A percentile compares a stretch with the other conserved stretches of the same genome.
Evolutionary conservation across 2,113 vertebrate genomes (phyloP).

Genomic region (Peromyscus maniculatus): DNA sequence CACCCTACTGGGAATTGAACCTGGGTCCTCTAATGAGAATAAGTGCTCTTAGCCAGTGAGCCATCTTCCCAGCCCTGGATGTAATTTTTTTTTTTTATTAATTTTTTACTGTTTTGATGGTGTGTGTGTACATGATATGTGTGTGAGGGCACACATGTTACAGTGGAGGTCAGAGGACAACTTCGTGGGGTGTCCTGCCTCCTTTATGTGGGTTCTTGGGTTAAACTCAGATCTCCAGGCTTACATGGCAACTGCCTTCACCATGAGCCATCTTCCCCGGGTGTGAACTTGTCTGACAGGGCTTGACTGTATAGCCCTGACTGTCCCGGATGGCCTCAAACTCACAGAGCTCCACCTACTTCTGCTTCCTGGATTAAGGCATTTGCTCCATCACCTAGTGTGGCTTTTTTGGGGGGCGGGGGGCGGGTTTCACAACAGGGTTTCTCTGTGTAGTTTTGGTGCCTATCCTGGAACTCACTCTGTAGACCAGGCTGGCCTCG

Average conservation of each 20-base stretch:
- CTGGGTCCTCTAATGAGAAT: not conserved
- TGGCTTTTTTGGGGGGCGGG: no score
- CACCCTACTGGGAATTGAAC: not conserved
- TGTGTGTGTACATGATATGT: not conserved
- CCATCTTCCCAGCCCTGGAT: not conserved
- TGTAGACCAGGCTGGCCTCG: no score
- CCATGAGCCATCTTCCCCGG: not conserved
- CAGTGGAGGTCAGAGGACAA: no score
- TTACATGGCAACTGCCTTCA: not conserved
- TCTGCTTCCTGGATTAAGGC: not conserved
- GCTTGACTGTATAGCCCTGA: not conserved
- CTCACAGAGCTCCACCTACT: not conserved
- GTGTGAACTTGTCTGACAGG: not conserved
- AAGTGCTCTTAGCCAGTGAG: not conserved
- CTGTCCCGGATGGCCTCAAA: not conserved
- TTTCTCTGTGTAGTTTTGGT: no score
- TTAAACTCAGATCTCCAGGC: not conserved
- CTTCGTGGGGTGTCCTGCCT: not conserved
- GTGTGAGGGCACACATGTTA: not conserved
- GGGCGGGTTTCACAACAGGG: no score
- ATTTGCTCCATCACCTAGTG: not conserved
- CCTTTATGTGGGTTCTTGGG: not conserved
- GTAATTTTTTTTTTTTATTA: not conserved
- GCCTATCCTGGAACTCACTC: no score
- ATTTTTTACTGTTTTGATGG: not conserved